Evolutionary conservation across 2,888 invertebrate genomes (phyloP).

Genomic region (Holacanthella duospinosa): DNA sequence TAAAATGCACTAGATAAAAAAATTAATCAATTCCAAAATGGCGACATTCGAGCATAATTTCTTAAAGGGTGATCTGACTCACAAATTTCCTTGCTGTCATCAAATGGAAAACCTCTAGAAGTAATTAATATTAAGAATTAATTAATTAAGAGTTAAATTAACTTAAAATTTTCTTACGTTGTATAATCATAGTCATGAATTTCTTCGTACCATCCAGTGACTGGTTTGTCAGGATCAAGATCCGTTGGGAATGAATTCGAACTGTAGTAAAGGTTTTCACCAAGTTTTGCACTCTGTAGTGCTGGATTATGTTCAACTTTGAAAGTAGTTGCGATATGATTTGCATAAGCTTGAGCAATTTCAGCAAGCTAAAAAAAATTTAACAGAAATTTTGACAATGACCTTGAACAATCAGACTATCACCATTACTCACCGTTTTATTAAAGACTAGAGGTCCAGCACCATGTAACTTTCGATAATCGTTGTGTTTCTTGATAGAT

Average conservation of each 20-base stretch:
- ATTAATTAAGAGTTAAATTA: not conserved
- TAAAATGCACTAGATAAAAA: conserved; percentile 4
- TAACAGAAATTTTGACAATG: not conserved
- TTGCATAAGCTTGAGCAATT: conserved; percentile 8
- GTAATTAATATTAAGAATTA: not conserved
- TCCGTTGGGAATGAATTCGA: not conserved
- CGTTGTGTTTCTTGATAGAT: not conserved
- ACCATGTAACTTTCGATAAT: not conserved
- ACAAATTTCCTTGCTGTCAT: conserved; percentile 5
- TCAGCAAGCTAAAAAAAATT: conserved; percentile 1
- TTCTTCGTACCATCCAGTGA: conserved; percentile 6
- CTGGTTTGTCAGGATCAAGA: not conserved
- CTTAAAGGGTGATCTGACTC: not conserved
- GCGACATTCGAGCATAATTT: not conserved
- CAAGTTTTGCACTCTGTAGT: not conserved
- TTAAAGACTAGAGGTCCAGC: not conserved
- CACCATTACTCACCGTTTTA: not conserved
- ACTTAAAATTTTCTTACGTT: not conserved
- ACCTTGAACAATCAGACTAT: not conserved
- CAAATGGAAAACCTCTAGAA: not conserved
- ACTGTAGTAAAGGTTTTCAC: conserved; percentile 8
- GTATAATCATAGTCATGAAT: not conserved
- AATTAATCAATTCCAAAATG: not conserved
- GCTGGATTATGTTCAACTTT: conserved; percentile 3
- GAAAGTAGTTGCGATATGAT: not conserved